These are phyloP conservation scores for Diogma glabrata DNA, from an alignment of 2,888 invertebrate species.

Conservation along the genomic window DNA sequence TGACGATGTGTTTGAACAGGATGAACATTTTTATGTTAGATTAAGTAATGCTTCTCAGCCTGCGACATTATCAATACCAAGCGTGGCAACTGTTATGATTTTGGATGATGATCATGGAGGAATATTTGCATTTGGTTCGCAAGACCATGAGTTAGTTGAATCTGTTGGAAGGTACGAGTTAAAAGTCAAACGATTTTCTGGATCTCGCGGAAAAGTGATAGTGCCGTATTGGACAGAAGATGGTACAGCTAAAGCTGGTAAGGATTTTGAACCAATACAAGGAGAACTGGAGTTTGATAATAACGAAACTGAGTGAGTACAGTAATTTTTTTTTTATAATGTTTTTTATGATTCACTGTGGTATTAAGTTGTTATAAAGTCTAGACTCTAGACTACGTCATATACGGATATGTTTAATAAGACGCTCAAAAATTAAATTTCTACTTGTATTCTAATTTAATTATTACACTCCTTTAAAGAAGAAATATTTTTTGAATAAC, in stretches of 20 bases:
- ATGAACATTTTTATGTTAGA: constrained; percentile 96
- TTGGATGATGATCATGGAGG: constrained; percentile 99
- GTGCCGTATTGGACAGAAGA: constrained; percentile 86
- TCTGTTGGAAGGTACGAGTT: constrained; percentile 80
- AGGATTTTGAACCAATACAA: constrained; percentile 69
- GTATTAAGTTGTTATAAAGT: no score
- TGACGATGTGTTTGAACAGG: constrained; percentile 98
- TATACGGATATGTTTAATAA: no score
- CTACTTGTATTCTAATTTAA: no score
- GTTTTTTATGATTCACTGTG: no score
- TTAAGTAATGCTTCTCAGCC: constrained; percentile 57
- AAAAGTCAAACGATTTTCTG: constrained; percentile 79
- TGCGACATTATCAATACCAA: constrained; percentile 66
- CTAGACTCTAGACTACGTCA: no score
- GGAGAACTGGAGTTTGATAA: constrained; percentile 90
- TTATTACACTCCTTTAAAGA: no score
- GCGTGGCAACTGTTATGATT: constrained; percentile 93
- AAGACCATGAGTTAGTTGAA: constrained; percentile 78
- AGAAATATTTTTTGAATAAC: no score
- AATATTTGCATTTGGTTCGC: constrained; percentile 82
- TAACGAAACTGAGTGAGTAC: constrained; percentile 96
- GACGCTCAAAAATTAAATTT: no score
- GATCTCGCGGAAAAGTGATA: constrained; percentile 85
- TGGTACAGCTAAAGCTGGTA: constrained; percentile 82
- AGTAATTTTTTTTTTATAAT: no score